Evolutionary conservation across 2,888 invertebrate genomes (phyloP), one percentile per base, ranked within the genome.

Genomic region (Drosophila koepferae): DNA sequence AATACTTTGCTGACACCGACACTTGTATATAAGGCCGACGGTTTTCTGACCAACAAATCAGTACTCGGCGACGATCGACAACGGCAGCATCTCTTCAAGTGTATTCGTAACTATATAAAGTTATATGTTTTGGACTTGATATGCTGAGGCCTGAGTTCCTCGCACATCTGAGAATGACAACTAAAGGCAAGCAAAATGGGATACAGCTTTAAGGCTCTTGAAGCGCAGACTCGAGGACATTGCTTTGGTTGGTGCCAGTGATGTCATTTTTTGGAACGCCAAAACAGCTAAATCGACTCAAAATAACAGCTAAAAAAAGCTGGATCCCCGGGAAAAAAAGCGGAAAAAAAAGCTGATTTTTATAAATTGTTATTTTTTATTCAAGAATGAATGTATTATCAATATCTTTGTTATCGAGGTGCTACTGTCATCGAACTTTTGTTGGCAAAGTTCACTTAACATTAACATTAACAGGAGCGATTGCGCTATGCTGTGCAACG

Each of bases 121-220:
- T 40, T 28, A 31, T 41, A 28, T 3, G 34, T 8, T 54, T 54
- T 12, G 28, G 18, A 36, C 3, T 14, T 8, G 40, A 36, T 1
- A 9, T 7, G 23, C 3, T 54, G n/a, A n/a, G 16, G n/a, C 4
- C 18, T 36, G 48, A 36, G 38, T n/a, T 23, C 34, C 51, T 49
- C 54, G 3, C 6, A 60, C 34, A 59, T 63, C 68, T 65, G 60
- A 36, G 58, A 20, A 58, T 44, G 31, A 16, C 7, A 7, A 2
- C 40, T 40, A n/a, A 8, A 4, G 41, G n/a, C 18, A n/a, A 18
- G 43, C 18, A 10, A 18, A 2, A 43, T 31, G 8, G 60, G 56
- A 63, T 53, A 63, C 46, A 85, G 87, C 87, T 89, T 89, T 86
- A 85, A 79, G 60, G 86, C 86, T 83, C 87, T 74, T 12, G 40